Evolutionary conservation across 2,797 vertebrate genomes (phyloP), one percentile per base, ranked within the genome.

Genomic region (Hydrocynus forskahlii): DNA sequence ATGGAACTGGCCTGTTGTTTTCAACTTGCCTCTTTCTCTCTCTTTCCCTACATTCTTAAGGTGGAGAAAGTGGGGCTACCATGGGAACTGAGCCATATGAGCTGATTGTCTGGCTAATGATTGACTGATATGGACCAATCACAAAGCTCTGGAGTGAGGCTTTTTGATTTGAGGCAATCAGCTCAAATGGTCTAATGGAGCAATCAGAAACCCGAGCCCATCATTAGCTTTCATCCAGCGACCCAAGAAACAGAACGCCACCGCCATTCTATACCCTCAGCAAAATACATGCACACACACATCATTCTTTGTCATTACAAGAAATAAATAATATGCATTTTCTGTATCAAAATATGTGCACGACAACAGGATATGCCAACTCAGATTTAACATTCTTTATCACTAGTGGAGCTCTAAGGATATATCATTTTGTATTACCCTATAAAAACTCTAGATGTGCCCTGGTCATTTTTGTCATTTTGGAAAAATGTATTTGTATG

Each of bases 21-120:
- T 55, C 68, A 8, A 43, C 75, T 82, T 21, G 19, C 4, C 52
- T 76, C 43, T 82, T 66, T 81, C 78, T 63, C 19, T 29, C 21
- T 2, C 29, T 68, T 69, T 40, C 16, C 77, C 59, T 52, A 80
- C 71, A 52, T 2, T 77, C 45, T 66, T 35, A 13, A 80, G 78
- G 76, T 70, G 45, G 67, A 62, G 45, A 48, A 70, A 78, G 60
- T 67, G 23, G 66, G 35, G 69, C 74, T 85, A 76, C 79, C 66
- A 63, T 84, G 81, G 75, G 66, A 85, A 86, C 86, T 75, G 81
- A 88, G 77, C 50, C 67, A 68, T 88, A 87, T 78, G 81, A 77
- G 54, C 70, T 78, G 79, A 89, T 84, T 89, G 85, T 77, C 83
- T 78, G 23, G 80, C 67, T 89, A 89, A 86, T 85, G 86, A 86